Conservation (phyloP, 2,888 invertebrate species). For the Macrophya alboannulata region DNA sequence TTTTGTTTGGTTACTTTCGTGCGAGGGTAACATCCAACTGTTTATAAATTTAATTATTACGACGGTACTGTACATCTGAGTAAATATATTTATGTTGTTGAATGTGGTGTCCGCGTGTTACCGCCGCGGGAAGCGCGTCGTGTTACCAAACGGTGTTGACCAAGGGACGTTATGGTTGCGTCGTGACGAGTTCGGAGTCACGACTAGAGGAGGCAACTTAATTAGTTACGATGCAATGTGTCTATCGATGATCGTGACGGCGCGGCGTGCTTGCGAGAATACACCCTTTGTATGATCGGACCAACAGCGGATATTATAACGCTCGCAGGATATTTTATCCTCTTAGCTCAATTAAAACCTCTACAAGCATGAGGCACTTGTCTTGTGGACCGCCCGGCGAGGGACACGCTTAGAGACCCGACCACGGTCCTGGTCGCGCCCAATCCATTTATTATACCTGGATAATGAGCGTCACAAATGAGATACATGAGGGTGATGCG, state of each 20-base stretch:
- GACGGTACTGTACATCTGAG: not conserved
- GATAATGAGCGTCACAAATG: slow-evolving; percentile 54
- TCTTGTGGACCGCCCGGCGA: slow-evolving; percentile 51
- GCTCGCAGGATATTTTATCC: slow-evolving; percentile 51
- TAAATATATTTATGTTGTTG: slow-evolving; percentile 12
- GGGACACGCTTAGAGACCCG: slow-evolving; percentile 44
- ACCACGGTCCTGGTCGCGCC: slow-evolving; percentile 38
- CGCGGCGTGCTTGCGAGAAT: slow-evolving; percentile 23
- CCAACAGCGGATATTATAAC: slow-evolving; percentile 40
- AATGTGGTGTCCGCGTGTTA: slow-evolving; percentile 34
- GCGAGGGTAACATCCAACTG: not conserved
- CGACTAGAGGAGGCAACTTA: slow-evolving; percentile 53
- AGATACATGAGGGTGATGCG: slow-evolving; percentile 44
- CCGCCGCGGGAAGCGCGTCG: slow-evolving; percentile 25
- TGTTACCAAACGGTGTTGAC: slow-evolving; percentile 40
- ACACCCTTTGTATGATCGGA: slow-evolving; percentile 45
- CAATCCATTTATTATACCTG: slow-evolving; percentile 51
- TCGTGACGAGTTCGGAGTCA: slow-evolving; percentile 52
- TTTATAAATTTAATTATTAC: slow-evolving; percentile 30
- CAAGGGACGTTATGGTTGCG: slow-evolving; percentile 25
- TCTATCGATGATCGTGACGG: slow-evolving; percentile 50
- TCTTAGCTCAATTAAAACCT: slow-evolving; percentile 50
- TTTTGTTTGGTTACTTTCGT: not conserved
- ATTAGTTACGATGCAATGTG: slow-evolving; percentile 45
- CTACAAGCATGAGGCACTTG: slow-evolving; percentile 40